These are phyloP conservation scores for Dipodomys ordii DNA, from an alignment of 2,113 vertebrate species.

Conservation along the genomic window DNA sequence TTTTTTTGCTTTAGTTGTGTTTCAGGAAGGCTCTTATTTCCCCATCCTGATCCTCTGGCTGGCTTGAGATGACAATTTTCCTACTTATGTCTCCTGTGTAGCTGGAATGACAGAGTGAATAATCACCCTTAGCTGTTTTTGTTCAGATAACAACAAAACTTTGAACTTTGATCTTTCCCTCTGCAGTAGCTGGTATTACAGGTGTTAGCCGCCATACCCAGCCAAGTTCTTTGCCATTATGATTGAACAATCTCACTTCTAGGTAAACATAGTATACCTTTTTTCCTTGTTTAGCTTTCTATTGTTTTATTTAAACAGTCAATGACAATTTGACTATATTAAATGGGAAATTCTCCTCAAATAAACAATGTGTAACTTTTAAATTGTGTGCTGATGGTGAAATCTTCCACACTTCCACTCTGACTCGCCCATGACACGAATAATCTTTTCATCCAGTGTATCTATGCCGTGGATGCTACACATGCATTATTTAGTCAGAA, in stretches of 20 bases:
- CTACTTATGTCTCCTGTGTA: no score
- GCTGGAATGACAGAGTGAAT: no score
- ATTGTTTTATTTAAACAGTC: background rate
- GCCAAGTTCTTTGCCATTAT: background rate
- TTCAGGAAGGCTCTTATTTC: no score
- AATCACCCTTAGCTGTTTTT: no score
- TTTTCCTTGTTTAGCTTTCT: background rate
- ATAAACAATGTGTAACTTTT: background rate
- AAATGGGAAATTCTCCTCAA: background rate
- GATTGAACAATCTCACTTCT: background rate
- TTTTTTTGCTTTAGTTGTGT: no score
- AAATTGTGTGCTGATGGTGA: background rate
- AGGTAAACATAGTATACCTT: background rate
- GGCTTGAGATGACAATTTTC: no score
- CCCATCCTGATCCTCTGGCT: no score
- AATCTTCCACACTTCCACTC: background rate
- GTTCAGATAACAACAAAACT: no score
- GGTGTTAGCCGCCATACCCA: no score
- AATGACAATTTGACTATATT: background rate
- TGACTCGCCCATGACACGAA: background rate
- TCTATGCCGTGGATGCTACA: background rate
- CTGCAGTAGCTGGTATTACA: no score
- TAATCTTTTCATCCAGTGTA: background rate
- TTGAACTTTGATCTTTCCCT: no score
- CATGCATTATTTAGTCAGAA: background rate